Evolutionary conservation across 2,113 vertebrate genomes (phyloP), one percentile per base, ranked within the genome.

Genomic region (Chamaetylas fuelleborni): DNA sequence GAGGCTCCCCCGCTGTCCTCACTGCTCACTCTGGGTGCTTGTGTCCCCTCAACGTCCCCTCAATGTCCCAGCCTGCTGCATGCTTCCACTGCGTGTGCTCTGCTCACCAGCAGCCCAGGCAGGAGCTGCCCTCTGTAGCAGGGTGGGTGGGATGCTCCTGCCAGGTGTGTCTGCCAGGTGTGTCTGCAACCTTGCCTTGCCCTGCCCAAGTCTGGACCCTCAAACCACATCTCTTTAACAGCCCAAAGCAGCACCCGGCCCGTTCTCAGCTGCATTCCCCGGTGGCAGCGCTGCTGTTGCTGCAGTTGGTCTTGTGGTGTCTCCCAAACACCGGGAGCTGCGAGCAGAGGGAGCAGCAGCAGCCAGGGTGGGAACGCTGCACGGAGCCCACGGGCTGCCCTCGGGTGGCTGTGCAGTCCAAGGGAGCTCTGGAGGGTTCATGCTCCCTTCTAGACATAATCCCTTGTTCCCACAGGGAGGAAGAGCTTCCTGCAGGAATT

Each of bases 241-340:
- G 24, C 81, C 86, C 36, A n/a, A 20, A 9, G 1, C 23, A 2
- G 3, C 51, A 4, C 51, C 15, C 4, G 0, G 1, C 5, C 29
- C 25, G 9, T 3, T 18, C 62, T 0, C n/a, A 67, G 81, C 91
- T 56, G 64, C 74, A 8, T 2, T 3, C 77, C 50, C 72, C 20
- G 82, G 45, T 0, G 54, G 77, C 90, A 34, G 11, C 18, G 90
- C 77, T 96, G 96, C 96, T 94, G 90, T 93, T 93, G 91, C 92
- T 66, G 73, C 47, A 2, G 7, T 67, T 5, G 81, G 90, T 90
- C 97, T 96, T 15, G 53, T 42, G 94, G 91, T 92, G 77, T 93
- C 97, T 97, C 96, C 92, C 92, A 2, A 96, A 67, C 6, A 94
- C 96, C 36, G 86, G 64, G 36, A 91, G 90, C 90, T 25, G 74